Percentiles rank a stretch among this genome's conserved stretches.
These are phyloP conservation scores for Columba livia DNA, from an alignment of 2,113 vertebrate genomes.

Conservation along the genomic window DNA sequence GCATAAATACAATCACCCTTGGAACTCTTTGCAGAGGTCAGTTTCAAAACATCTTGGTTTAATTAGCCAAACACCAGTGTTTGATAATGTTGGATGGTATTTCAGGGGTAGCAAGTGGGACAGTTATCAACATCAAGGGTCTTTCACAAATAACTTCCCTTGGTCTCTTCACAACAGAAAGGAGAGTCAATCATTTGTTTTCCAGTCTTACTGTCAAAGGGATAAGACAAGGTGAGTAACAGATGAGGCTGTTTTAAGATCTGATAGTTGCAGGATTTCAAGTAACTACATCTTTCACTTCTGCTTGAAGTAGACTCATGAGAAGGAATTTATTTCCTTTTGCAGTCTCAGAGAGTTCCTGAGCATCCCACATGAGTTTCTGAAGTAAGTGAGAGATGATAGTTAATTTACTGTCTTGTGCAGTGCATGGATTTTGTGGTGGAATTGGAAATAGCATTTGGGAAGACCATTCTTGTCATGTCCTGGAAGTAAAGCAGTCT, in stretches of 20 bases:
- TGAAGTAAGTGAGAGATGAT: background rate
- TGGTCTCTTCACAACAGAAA: background rate
- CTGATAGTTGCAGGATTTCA: background rate
- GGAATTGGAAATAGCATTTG: background rate
- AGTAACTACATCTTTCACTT: background rate
- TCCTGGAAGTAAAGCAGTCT: background rate
- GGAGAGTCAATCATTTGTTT: background rate
- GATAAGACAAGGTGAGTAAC: background rate
- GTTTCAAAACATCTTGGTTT: background rate
- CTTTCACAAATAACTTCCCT: background rate
- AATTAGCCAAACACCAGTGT: background rate
- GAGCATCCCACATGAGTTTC: background rate
- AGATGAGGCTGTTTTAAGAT: background rate
- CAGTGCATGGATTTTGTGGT: background rate
- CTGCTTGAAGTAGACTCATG: background rate
- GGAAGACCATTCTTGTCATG: background rate
- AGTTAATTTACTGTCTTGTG: background rate
- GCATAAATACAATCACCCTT: fast-evolving
- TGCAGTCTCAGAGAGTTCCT: background rate
- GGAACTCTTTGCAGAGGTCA: background rate
- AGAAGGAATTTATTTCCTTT: background rate
- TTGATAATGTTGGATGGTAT: background rate
- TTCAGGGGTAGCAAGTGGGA: background rate
- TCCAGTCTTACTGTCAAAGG: background rate
- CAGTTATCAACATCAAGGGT: too few species aligned